Evolutionary conservation across 2,797 vertebrate genomes (phyloP).

Genomic region (Ctenopoma multispine): DNA sequence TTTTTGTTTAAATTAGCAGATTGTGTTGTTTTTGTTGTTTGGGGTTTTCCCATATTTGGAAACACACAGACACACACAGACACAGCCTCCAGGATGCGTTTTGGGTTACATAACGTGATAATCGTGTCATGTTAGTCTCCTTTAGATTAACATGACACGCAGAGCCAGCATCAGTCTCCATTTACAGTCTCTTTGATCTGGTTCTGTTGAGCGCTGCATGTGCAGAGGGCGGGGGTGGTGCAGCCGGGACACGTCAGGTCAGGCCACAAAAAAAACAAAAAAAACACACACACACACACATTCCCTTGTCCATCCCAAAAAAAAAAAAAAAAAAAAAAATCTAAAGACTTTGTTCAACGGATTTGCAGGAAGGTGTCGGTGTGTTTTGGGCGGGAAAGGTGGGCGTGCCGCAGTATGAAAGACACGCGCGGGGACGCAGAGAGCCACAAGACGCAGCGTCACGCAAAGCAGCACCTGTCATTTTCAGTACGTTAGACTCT

Average conservation of each 20-base stretch:
- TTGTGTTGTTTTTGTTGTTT: no score
- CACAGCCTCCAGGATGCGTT: no score
- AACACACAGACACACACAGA: no score
- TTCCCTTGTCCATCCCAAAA: no score
- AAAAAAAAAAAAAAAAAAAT: no score
- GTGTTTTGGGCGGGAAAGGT: slow-evolving; percentile 46
- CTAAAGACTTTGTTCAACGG: slow-evolving; percentile 29
- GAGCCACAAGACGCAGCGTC: slow-evolving; percentile 40
- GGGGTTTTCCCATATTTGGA: no score
- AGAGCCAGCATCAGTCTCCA: background rate
- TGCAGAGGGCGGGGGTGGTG: slow-evolving; percentile 9
- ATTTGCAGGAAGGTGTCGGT: background rate
- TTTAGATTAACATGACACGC: background rate
- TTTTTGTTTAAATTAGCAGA: no score
- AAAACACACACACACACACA: no score
- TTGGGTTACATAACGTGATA: no score
- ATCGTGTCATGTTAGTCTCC: background rate
- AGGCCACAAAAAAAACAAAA: no score
- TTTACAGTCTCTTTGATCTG: slow-evolving; percentile 35
- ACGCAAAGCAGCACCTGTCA: slow-evolving; percentile 19
- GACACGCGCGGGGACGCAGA: slow-evolving; percentile 50
- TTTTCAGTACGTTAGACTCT: slow-evolving; percentile 45
- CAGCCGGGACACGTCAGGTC: slow-evolving; percentile 47
- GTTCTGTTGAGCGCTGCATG: background rate
- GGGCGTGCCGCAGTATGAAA: slow-evolving; percentile 79